Evolutionary conservation across 2,113 vertebrate species (phyloP).

Genomic region (Heliornis fulica): DNA sequence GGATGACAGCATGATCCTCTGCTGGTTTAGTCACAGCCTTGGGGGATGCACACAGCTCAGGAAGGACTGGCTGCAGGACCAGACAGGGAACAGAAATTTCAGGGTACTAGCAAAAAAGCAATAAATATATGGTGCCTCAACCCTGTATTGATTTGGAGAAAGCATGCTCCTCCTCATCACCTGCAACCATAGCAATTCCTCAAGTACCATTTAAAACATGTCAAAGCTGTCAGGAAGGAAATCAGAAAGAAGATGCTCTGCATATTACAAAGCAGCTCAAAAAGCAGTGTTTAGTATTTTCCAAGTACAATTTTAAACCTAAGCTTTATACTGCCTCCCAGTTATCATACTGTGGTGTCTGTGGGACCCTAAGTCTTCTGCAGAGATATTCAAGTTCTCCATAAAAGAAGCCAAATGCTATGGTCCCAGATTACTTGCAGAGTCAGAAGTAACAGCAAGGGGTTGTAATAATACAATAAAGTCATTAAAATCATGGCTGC

Average conservation of each 20-base stretch:
- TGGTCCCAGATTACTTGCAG: background rate
- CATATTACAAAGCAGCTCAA: background rate
- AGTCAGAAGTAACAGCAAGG: background rate
- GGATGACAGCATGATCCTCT: background rate
- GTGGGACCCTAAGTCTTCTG: background rate
- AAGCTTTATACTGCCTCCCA: background rate
- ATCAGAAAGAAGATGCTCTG: background rate
- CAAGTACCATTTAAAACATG: background rate
- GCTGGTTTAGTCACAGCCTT: background rate
- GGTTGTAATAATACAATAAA: background rate
- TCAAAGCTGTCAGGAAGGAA: background rate
- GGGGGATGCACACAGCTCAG: background rate
- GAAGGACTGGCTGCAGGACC: background rate
- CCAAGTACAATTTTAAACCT: background rate
- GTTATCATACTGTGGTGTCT: background rate
- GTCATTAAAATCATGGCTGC: background rate
- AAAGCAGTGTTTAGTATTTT: background rate
- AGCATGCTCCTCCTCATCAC: background rate
- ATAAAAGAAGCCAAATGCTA: background rate
- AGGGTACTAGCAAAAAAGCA: rapidly evolving
- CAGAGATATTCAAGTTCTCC: background rate
- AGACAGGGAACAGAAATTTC: background rate
- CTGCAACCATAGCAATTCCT: background rate
- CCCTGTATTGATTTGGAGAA: rapidly evolving
- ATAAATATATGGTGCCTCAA: background rate